Evolutionary conservation across 2,797 vertebrate genomes (phyloP).

Genomic region (Malacoraja senta): DNA sequence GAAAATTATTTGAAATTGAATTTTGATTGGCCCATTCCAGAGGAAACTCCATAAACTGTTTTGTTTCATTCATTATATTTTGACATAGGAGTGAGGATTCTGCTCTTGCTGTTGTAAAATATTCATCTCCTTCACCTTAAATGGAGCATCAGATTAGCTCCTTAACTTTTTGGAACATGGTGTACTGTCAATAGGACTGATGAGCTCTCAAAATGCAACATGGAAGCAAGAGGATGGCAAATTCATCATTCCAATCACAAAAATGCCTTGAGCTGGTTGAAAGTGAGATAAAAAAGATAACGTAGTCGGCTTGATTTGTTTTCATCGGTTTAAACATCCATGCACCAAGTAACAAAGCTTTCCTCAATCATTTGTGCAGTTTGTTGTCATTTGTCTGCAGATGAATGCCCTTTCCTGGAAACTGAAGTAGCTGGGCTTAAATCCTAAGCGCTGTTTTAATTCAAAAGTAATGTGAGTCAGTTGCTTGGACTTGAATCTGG

Average conservation of each 20-base stretch:
- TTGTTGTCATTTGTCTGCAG: background rate
- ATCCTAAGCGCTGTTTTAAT: background rate
- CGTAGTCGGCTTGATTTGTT: background rate
- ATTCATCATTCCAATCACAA: background rate
- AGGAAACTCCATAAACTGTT: background rate
- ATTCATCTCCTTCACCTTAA: background rate
- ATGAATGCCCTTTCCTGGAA: background rate
- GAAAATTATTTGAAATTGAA: background rate
- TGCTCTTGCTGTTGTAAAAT: background rate
- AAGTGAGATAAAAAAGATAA: constrained; percentile 9
- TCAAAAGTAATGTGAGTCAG: too few species aligned
- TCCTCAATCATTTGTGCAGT: background rate
- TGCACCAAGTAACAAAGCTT: constrained; percentile 2
- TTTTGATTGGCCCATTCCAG: background rate
- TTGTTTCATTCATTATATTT: background rate
- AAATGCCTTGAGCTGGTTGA: background rate
- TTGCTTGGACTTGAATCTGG: background rate
- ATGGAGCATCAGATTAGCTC: background rate
- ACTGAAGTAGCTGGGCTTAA: background rate
- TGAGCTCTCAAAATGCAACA: background rate
- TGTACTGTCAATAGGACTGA: background rate
- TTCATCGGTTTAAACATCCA: background rate
- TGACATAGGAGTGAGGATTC: background rate
- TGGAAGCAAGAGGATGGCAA: constrained; percentile 3
- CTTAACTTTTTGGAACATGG: background rate